phyloP scores from a whole-genome alignment of 2,797 vertebrate species.

The Mallotus villosus region DNA sequence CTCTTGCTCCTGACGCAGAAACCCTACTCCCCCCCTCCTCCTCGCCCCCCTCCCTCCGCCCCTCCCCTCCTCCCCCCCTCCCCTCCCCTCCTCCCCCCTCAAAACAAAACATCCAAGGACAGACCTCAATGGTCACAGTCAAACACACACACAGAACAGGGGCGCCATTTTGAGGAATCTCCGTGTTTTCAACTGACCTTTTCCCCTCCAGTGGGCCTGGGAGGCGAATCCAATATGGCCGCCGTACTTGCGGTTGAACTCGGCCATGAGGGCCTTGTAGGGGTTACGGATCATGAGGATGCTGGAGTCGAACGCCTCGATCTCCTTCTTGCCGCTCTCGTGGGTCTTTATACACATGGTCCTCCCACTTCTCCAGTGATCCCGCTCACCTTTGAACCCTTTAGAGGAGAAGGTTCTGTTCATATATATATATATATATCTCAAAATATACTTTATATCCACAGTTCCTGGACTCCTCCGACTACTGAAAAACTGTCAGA shows the following conservation, averaged over 20 bases:
- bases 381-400: conserved; percentile 95
- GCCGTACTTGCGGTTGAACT: conserved; percentile 96
- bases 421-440: neutral
- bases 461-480: too few relatives aligned
- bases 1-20: neutral
- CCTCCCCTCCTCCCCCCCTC: too few relatives aligned
- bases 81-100: too few relatives aligned
- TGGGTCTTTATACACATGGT: conserved; percentile 97
- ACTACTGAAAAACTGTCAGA: too few relatives aligned
- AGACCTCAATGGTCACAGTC: neutral
- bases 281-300: conserved; percentile 95
- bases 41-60: too few relatives aligned
- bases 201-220: conserved; percentile 94
- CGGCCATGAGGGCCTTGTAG: conserved; percentile 97
- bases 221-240: conserved; percentile 96
- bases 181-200: conserved; percentile 76
- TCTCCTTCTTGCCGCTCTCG: conserved; percentile 94
- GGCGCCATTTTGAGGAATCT: neutral
- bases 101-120: too few relatives aligned
- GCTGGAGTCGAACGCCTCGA: conserved; percentile 87
- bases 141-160: neutral
- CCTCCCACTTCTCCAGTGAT: conserved; percentile 93
- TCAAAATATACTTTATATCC: neutral
- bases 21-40: neutral
- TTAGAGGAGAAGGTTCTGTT: neutral